Base-by-base conservation (phyloP, 2,888 invertebrate genomes). In the Andrena camellia region DNA sequence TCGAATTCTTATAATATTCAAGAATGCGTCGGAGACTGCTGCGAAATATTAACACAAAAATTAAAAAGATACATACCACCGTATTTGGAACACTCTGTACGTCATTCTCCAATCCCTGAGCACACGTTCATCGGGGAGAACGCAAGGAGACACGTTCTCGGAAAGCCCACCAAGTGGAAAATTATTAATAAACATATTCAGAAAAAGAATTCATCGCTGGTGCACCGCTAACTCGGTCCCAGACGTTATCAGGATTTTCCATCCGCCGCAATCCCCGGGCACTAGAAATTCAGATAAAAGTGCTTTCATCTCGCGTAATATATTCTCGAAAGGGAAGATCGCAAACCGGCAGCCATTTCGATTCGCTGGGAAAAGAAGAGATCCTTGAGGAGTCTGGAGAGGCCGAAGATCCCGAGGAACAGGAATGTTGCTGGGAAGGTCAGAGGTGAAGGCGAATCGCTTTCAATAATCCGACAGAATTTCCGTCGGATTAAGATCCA, bases 381-480 rank as follows among this genome's bases (percentile, higher is more conserved):
- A 71, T 71, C 78, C 78, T 69, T 54, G 76, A 42, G 77, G 62
- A 17, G 67, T 68, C 70, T 69, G 26, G 72, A 42, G 29, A 35
- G 50, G 50, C 50, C 63, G 48, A 66, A 59, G 59, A 70, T 66
- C 71, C 57, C 72, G 63, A 64, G 84, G 63, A 73, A 67, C 64
- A 75, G 80, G 81, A 85, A 84, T 81, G 83, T 60, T 64, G 80
- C 48, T 68, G 6, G 78, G 71, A 77, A 82, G 84, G 82, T 84
- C 82, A 82, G 62, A 66, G 82, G 84, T 82, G 84, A 85, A 85
- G 83, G 85, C 67, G 74, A 78, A 74, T 80, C 83, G 76, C 68
- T 81, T 85, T 78, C 77, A 78, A 83, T 83, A 81, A 85, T 83
- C 85, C 74, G 29, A 68, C 48, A 50, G 79, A 54, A 78, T 77